Base-by-base conservation (phyloP, 2,888 invertebrate species). In the Neoaliturus tenellus region DNA sequence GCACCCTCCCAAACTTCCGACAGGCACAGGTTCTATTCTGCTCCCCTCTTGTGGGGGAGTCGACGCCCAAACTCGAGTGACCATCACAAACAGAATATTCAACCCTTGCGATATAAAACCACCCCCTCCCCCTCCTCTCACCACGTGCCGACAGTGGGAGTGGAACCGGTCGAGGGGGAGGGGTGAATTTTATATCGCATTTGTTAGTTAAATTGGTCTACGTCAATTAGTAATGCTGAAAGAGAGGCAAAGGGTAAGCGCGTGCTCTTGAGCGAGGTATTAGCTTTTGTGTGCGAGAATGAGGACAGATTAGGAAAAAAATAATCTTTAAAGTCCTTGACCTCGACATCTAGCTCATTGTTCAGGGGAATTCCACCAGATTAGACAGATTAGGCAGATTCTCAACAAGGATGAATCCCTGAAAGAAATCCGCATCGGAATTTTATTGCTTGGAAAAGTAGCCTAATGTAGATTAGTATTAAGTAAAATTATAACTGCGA, bases 41-140 rank as follows among this genome's bases (percentile, higher is more conserved):
- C 31, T 6, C 62, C 62, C 62, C 62, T 17, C 48, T 48, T 12
- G 20, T 4, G 62, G 28, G 62, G 17, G 62, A 31, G 62, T 10
- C 25, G 23, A 20, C 23, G 55, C 55, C 67, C 31, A 67, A 67
- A 33, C 33, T 23, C 55, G 23, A 55, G 62, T 35, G 69, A 69
- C 69, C 69, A 39, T 69, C 69, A 69, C 75, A 75, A 41, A 75
- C 75, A 75, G 44, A 48, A 44, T 48, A 28, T 71, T 71, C 71
- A 39, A 41, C 71, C 35, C 71, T 35, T 71, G 71, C 71, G 23
- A 71, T 71, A 41, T 39, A 75, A 20, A 3, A 28, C 5, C 4
- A 71, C 41, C 39, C 39, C 75, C 8, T 25, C 5, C 41, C 10
- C 75, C 75, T 25, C 4, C 44, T 17, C 41, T 3, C 41, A 14